These are phyloP conservation scores for Hemibagrus wyckioides DNA, from an alignment of 2,113 vertebrate genomes.

Conservation along the genomic window DNA sequence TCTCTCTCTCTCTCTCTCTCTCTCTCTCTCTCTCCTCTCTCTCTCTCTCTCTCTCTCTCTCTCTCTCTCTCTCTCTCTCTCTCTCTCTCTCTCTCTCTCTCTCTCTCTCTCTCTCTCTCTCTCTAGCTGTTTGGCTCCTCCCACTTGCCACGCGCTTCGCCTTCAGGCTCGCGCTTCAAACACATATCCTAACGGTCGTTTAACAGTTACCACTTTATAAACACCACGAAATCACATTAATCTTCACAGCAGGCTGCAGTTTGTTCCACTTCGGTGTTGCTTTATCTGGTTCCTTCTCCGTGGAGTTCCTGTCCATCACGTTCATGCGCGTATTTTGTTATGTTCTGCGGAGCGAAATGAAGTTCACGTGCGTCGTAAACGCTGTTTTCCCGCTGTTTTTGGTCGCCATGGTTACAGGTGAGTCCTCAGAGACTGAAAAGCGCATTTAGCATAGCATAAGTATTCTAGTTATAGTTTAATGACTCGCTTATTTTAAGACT, in stretches of 20 bases:
- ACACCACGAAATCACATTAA: not conserved
- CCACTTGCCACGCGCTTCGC: not conserved
- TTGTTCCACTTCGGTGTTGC: not conserved
- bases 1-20: not conserved
- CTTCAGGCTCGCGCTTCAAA: not conserved
- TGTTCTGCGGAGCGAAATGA: slow-evolving; percentile 1
- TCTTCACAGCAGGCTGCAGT: not conserved
- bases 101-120: not conserved
- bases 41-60: not conserved
- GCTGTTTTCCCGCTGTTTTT: slow-evolving; percentile 24
- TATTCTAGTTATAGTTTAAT: not conserved
- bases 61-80: not conserved
- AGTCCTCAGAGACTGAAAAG: not conserved
- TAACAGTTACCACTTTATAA: not conserved
- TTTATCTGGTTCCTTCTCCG: not conserved
- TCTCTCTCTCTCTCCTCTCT: not conserved
- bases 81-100: not conserved
- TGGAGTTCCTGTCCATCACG: not conserved
- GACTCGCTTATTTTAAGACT: not conserved
- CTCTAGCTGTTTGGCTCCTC: not conserved
- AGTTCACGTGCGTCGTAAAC: not conserved
- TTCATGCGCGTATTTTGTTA: not conserved
- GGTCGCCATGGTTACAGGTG: slow-evolving; percentile 12
- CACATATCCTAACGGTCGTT: not conserved
- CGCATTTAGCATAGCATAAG: not conserved